Percentiles rank a stretch among this genome's conserved stretches.
Evolutionary conservation across 2,113 vertebrate genomes (phyloP).

Genomic region (Microcebus lehilahytsara): DNA sequence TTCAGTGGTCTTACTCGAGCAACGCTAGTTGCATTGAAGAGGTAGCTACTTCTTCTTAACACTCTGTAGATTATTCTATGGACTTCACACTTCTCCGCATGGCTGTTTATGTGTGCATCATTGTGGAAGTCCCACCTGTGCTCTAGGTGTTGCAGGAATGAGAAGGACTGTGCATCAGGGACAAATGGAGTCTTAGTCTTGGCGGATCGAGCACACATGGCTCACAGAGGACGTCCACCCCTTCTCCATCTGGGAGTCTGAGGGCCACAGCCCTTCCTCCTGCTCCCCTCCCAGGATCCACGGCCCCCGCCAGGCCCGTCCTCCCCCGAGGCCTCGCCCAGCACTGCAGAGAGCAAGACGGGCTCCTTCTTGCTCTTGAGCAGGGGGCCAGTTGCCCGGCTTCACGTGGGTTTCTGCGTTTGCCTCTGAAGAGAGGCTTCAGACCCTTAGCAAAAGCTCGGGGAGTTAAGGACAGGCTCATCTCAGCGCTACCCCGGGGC

Average conservation of each 20-base stretch:
- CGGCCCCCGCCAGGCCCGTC: neutral
- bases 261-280: neutral
- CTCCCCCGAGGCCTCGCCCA: neutral
- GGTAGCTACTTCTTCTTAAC: neutral
- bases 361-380: neutral
- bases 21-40: too few relatives aligned
- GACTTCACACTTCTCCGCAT: neutral
- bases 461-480: neutral
- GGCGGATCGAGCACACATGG: too few relatives aligned
- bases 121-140: neutral
- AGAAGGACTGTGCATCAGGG: neutral
- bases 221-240: too few relatives aligned
- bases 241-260: neutral
- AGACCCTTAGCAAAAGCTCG: neutral
- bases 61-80: neutral
- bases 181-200: neutral
- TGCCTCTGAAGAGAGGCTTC: neutral
- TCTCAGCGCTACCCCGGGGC: neutral
- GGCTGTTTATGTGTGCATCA: neutral
- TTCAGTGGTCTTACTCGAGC: neutral
- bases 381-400: too few relatives aligned
- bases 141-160: too few relatives aligned
- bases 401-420: neutral
- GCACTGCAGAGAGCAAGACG: rapidly evolving
- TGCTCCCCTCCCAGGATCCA: neutral